Evolutionary conservation across 2,797 vertebrate species (phyloP), one percentile per base, ranked within the genome.

Genomic region (Rousettus madagascariensis): DNA sequence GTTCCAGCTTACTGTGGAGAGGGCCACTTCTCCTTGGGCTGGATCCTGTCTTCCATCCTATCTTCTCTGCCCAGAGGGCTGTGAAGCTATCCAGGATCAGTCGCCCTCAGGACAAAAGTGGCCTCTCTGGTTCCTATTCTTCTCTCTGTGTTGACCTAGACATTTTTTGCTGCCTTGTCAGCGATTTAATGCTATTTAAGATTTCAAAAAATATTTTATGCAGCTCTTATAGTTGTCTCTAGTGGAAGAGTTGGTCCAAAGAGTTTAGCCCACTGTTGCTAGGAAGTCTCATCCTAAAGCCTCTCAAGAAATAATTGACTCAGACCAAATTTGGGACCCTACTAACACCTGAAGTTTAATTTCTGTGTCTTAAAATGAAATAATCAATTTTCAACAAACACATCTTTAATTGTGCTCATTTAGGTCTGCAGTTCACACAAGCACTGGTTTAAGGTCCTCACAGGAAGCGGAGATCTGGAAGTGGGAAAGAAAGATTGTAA

Each of bases 331-430:
- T 19, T 33, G n/a, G 28, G 36, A 68, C 30, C 12, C 68, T 55
- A 53, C 24, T 36, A 63, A 53, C 20, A 74, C 11, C 61, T 78
- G 66, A 91, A 55, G n/a, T 93, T 72, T 85, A 65, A 57, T n/a
- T 30, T 88, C 4, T 22, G 30, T 61, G 53, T 90, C 90, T 89
- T 84, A 66, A 80, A 69, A 90, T 43, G 89, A 85, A 96, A 68
- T 12, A 24, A 66, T n/a, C 22, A 8, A 28, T 22, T 91, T 74
- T 51, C 74, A 88, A 63, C 22, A 77, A 57, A 74, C n/a, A 38
- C 46, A 28, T 68, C 63, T 65, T 57, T 28, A 15, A 53, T 17
- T 63, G 33, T 26, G 28, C 83, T 84, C 55, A 30, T 38, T 63
- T 57, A 84, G 63, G 13, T 26, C 75, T 77, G 38, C 9, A 8